A percentile compares a stretch with the other conserved stretches of the same genome.
Conservation (phyloP, 1,140 invertebrate genomes). For the Drosophila bifasciata region DNA sequence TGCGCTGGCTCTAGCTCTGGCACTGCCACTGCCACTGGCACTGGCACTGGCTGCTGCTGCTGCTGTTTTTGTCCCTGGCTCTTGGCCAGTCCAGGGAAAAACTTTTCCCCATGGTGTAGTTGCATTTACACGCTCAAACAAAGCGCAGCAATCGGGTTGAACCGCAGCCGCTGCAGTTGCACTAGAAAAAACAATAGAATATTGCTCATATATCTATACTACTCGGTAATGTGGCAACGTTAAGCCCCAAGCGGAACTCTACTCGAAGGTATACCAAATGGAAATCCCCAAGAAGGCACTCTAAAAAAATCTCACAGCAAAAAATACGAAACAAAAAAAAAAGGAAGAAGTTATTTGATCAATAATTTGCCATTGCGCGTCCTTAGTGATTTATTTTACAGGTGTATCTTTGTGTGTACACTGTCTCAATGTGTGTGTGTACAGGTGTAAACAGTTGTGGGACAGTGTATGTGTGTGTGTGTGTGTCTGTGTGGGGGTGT, state of each 20-base stretch:
- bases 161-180: slow-evolving; percentile 24
- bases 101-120: slow-evolving; percentile 58
- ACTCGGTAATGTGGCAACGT: background rate
- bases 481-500: slow-evolving; percentile 25
- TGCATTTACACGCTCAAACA: slow-evolving; percentile 61
- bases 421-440: slow-evolving; percentile 20
- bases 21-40: background rate
- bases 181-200: background rate
- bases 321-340: no score
- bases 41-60: slow-evolving; percentile 20
- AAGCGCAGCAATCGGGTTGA: slow-evolving; percentile 35
- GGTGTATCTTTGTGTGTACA: background rate
- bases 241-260: slow-evolving; percentile 7
- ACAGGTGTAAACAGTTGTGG: slow-evolving; percentile 31
- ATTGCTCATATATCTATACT: background rate
- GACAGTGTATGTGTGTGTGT: slow-evolving; percentile 4
- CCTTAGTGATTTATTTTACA: slow-evolving; percentile 63
- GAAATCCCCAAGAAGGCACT: background rate
- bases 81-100: slow-evolving; percentile 18
- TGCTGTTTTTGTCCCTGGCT: slow-evolving; percentile 8
- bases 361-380: slow-evolving; percentile 70
- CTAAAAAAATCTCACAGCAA: slow-evolving; percentile 23
- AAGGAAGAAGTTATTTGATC: slow-evolving; percentile 71
- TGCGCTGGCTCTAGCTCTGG: slow-evolving; percentile 4
- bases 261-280: slow-evolving; percentile 4